Evolutionary conservation across 23 tunicate genomes (phyloP).

Genomic region (Trididemnum miniatum): DNA sequence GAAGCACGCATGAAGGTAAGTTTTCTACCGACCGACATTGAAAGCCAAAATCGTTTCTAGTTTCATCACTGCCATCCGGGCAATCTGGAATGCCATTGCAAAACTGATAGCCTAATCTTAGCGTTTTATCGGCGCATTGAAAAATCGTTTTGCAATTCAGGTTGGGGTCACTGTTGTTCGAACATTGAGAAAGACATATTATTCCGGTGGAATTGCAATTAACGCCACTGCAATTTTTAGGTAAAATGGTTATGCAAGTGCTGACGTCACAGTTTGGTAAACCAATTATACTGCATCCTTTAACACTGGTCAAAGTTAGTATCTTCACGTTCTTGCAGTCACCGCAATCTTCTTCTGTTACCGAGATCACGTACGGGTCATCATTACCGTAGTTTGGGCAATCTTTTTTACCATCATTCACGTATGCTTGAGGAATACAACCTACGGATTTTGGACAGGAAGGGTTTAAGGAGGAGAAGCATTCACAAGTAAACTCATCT

Average conservation of each 20-base stretch:
- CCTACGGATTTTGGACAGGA: neutral
- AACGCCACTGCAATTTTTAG: neutral
- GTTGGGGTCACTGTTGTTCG: neutral
- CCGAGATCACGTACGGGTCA: neutral
- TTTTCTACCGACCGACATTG: neutral
- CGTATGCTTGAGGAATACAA: neutral
- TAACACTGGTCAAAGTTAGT: neutral
- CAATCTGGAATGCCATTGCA: conserved; percentile 16
- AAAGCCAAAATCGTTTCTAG: neutral
- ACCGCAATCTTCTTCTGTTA: neutral
- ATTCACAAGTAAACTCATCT: neutral
- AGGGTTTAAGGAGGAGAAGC: neutral
- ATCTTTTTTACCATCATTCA: conserved; percentile 1
- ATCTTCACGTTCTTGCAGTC: neutral
- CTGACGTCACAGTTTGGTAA: neutral
- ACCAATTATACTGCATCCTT: conserved; percentile 4
- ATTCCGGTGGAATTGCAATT: neutral
- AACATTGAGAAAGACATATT: neutral
- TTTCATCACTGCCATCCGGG: conserved; percentile 17
- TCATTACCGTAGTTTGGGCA: neutral
- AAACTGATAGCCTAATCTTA: neutral
- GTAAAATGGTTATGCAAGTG: neutral
- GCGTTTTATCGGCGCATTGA: neutral
- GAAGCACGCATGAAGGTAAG: neutral
- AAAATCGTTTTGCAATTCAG: neutral